Evolutionary conservation across 1,140 invertebrate species (phyloP).

Genomic region (Chlorops oryzae): DNA sequence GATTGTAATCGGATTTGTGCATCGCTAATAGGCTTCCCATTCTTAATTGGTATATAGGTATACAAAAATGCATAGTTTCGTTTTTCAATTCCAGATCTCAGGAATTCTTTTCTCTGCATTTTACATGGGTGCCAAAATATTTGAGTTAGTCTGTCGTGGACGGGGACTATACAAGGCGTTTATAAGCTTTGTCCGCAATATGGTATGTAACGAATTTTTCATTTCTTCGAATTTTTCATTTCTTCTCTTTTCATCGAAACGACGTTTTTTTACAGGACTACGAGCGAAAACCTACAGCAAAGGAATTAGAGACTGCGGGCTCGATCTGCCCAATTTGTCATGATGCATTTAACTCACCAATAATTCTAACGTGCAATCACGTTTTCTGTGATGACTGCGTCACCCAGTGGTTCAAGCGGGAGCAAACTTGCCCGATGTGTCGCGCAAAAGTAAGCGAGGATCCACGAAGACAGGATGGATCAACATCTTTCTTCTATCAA

Average conservation of each 20-base stretch:
- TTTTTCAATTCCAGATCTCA: constrained; percentile 55
- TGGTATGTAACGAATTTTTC: constrained; percentile 55
- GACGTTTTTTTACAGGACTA: constrained; percentile 63
- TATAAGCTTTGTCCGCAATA: constrained; percentile 67
- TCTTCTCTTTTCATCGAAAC: background rate
- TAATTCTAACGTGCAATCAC: constrained; percentile 76
- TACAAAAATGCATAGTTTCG: too few relatives aligned
- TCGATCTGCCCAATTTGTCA: constrained; percentile 86
- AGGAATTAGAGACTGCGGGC: constrained; percentile 70
- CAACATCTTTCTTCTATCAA: constrained; percentile 76
- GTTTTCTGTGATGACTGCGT: constrained; percentile 93
- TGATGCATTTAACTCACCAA: constrained; percentile 74
- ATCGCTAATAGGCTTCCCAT: too few relatives aligned
- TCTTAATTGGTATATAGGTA: too few relatives aligned
- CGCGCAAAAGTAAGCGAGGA: constrained; percentile 79
- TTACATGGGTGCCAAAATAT: constrained; percentile 74
- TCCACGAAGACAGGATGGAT: constrained; percentile 79
- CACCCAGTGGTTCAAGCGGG: constrained; percentile 82
- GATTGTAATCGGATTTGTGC: too few relatives aligned
- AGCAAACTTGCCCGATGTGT: constrained; percentile 88
- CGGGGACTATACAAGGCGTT: constrained; percentile 63
- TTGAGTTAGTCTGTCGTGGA: constrained; percentile 59
- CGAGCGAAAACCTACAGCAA: constrained; percentile 68
- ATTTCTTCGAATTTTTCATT: background rate
- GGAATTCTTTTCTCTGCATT: constrained; percentile 71